These are phyloP conservation scores for Leptodactylus fuscus DNA, from an alignment of 2,113 vertebrate species.

Conservation along the genomic window DNA sequence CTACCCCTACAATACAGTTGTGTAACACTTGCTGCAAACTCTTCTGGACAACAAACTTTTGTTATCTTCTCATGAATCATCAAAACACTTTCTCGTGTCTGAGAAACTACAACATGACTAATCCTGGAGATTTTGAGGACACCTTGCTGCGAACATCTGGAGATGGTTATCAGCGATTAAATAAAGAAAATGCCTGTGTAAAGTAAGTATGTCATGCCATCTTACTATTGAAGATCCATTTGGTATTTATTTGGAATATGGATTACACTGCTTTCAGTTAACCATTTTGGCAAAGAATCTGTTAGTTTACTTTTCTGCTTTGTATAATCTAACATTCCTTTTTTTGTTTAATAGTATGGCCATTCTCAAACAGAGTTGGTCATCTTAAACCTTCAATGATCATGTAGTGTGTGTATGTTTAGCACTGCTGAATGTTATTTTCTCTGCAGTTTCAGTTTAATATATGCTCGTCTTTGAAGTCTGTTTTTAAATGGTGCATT, in stretches of 20 bases:
- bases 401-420: too few relatives aligned
- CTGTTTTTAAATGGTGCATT: too few relatives aligned
- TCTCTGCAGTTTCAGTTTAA: too few relatives aligned
- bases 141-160: constrained; percentile 24
- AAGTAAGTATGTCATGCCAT: not conserved
- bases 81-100: constrained; percentile 9
- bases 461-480: too few relatives aligned
- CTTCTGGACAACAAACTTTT: not conserved
- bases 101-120: constrained; percentile 1
- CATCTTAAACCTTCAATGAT: not conserved
- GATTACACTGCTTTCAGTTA: not conserved
- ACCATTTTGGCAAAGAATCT: constrained; percentile 10
- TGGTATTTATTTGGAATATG: constrained; percentile 23
- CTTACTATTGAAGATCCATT: not conserved
- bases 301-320: too few relatives aligned
- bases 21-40: not conserved
- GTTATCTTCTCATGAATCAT: not conserved
- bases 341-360: not conserved
- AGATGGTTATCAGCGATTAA: constrained; percentile 14
- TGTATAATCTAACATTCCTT: too few relatives aligned
- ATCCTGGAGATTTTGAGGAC: constrained; percentile 26
- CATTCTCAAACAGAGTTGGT: not conserved
- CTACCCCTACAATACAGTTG: not conserved
- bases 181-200: not conserved
- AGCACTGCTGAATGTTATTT: too few relatives aligned